These are phyloP conservation scores for Pedetes capensis DNA, from an alignment of 2,113 vertebrate genomes.

Conservation along the genomic window DNA sequence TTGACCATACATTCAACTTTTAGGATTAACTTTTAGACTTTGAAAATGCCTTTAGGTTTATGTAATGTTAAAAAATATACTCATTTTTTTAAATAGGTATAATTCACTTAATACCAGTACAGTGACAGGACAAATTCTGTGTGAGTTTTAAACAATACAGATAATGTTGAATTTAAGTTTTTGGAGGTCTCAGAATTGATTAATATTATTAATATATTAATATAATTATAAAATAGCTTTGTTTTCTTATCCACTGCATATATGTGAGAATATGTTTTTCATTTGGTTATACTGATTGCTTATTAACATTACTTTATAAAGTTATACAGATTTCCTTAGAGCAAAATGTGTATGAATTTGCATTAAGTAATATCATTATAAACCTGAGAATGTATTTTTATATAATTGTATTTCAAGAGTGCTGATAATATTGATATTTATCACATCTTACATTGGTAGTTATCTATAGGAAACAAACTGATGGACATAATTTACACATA, in stretches of 20 bases:
- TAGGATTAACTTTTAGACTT: neutral
- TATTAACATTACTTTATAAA: conserved; percentile 16
- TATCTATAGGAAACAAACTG: neutral
- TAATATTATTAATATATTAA: neutral
- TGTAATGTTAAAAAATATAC: neutral
- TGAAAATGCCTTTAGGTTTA: neutral
- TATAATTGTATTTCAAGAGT: neutral
- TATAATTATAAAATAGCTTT: conserved; percentile 6
- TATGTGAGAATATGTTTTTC: neutral
- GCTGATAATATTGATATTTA: neutral
- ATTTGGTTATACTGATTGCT: conserved; percentile 11
- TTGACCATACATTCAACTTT: neutral
- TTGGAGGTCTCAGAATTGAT: neutral
- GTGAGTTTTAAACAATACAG: neutral
- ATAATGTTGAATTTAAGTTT: conserved; percentile 3
- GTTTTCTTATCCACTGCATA: neutral
- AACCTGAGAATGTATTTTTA: neutral
- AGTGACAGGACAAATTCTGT: neutral
- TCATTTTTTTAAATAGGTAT: neutral
- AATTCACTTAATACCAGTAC: neutral
- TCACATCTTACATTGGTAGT: neutral
- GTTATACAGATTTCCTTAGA: neutral
- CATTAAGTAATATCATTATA: conserved; percentile 19
- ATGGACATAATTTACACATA: neutral
- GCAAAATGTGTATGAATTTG: neutral